Conservation (phyloP, 2,888 invertebrate genomes). For the Noctua fimbriata region DNA sequence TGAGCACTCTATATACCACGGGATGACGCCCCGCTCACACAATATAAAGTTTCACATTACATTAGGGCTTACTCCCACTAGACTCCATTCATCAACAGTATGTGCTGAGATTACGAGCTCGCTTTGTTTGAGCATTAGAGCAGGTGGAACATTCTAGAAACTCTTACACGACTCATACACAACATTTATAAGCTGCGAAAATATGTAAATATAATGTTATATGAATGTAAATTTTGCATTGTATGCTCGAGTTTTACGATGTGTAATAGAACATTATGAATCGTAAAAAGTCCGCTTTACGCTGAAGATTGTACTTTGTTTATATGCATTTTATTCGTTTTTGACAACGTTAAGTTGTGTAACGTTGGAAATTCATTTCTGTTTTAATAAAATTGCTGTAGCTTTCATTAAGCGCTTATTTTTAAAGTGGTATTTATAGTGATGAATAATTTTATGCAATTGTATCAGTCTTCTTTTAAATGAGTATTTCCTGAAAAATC, state of each 20-base stretch:
- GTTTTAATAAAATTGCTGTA: conserved; percentile 12
- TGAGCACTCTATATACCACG: conserved; percentile 13
- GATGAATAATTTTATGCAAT: conserved; percentile 3
- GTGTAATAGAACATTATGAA: conserved; percentile 52
- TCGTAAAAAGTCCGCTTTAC: conserved; percentile 49
- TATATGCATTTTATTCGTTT: conserved; percentile 42
- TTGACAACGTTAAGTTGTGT: conserved; percentile 32
- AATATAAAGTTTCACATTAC: conserved; percentile 58
- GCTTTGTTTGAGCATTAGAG: conserved; percentile 42
- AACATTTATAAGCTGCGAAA: conserved; percentile 44
- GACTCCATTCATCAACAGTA: conserved; percentile 46
- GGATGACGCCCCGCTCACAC: conserved; percentile 25
- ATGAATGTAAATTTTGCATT: conserved; percentile 44
- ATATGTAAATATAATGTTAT: conserved; percentile 40
- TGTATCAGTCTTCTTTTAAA: conserved; percentile 9
- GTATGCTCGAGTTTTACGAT: conserved; percentile 51
- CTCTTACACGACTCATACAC: conserved; percentile 17
- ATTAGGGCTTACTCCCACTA: conserved; percentile 47
- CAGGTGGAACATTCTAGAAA: conserved; percentile 27
- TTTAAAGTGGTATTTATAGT: conserved; percentile 1
- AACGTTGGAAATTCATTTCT: conserved; percentile 20
- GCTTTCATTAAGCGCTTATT: conserved; percentile 7
- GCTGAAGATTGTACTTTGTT: conserved; percentile 29
- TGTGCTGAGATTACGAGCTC: conserved; percentile 35
- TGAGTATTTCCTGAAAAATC: conserved; percentile 2